Evolutionary conservation across 1,140 invertebrate genomes (phyloP).

Genomic region (Cherax quadricarinatus): DNA sequence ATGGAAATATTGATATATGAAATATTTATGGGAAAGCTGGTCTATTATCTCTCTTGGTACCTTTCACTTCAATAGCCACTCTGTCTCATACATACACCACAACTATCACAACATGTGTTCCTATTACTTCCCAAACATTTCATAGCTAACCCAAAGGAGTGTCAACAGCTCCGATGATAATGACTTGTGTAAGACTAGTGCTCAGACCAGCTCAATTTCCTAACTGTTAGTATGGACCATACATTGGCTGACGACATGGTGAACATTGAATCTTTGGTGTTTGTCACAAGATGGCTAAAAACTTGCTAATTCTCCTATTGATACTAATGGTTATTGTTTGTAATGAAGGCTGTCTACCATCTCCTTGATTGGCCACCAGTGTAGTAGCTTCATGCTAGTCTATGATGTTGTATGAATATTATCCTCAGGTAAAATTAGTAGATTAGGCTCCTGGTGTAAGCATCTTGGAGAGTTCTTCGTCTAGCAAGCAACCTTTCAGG

Average conservation of each 20-base stretch:
- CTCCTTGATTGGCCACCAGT: slow-evolving; percentile 35
- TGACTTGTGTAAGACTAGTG: slow-evolving; percentile 1
- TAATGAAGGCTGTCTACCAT: slow-evolving; percentile 41
- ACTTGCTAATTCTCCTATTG: neutral
- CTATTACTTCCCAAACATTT: neutral
- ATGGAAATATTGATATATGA: slow-evolving; percentile 42
- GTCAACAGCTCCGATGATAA: neutral
- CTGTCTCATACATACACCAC: neutral
- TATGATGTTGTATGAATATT: slow-evolving; percentile 5
- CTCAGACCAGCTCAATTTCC: slow-evolving; percentile 3
- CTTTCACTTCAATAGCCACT: neutral
- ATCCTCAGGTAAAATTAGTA: neutral
- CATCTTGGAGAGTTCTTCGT: slow-evolving; percentile 97
- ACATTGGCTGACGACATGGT: slow-evolving; percentile 14
- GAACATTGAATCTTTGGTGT: slow-evolving; percentile 15
- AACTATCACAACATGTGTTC: neutral
- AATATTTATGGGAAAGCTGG: slow-evolving; percentile 30
- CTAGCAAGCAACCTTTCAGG: slow-evolving; percentile 98
- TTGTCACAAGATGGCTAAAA: neutral
- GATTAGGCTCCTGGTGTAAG: slow-evolving; percentile 82
- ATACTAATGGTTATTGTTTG: slow-evolving; percentile 14
- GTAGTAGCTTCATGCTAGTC: slow-evolving; percentile 31
- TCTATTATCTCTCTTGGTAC: neutral
- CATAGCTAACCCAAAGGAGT: slow-evolving; percentile 14
- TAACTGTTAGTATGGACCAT: slow-evolving; percentile 5